These are phyloP conservation scores for Drosophila saltans DNA, from an alignment of 1,140 invertebrate genomes.

Conservation along the genomic window DNA sequence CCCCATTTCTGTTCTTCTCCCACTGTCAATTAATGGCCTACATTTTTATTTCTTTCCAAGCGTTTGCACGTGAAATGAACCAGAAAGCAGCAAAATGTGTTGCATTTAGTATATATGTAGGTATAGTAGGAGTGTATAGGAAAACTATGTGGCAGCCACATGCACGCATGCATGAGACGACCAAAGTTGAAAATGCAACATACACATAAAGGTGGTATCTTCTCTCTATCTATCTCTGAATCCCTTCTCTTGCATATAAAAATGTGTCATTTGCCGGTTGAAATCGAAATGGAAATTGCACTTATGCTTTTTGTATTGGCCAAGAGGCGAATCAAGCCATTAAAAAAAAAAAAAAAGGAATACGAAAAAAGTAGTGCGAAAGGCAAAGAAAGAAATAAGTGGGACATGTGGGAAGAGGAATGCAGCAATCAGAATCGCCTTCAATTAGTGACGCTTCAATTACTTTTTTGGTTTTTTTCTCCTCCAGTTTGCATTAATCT, in stretches of 20 bases:
- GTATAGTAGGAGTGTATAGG: neutral
- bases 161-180: conserved; percentile 32
- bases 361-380: too few species aligned
- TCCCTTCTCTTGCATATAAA: conserved; percentile 21
- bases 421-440: conserved; percentile 14
- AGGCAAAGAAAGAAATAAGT: too few species aligned
- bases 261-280: conserved; percentile 61
- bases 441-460: conserved; percentile 9
- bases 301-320: conserved; percentile 19
- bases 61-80: conserved; percentile 75
- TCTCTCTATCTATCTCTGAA: too few species aligned
- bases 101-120: conserved; percentile 5
- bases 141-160: conserved; percentile 28
- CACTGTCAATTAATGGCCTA: conserved; percentile 69
- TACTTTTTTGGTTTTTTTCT: neutral
- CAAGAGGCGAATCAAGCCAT: conserved; percentile 1
- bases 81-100: conserved; percentile 69
- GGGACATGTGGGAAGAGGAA: neutral
- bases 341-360: neutral
- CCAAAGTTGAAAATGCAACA: neutral
- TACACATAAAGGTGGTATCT: conserved; percentile 10
- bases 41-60: conserved; percentile 71
- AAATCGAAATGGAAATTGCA: conserved; percentile 53
- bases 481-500: conserved; percentile 31
- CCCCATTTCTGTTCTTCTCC: neutral